Evolutionary conservation across 2,888 invertebrate genomes (phyloP).

Genomic region (Argyra leucocephala): DNA sequence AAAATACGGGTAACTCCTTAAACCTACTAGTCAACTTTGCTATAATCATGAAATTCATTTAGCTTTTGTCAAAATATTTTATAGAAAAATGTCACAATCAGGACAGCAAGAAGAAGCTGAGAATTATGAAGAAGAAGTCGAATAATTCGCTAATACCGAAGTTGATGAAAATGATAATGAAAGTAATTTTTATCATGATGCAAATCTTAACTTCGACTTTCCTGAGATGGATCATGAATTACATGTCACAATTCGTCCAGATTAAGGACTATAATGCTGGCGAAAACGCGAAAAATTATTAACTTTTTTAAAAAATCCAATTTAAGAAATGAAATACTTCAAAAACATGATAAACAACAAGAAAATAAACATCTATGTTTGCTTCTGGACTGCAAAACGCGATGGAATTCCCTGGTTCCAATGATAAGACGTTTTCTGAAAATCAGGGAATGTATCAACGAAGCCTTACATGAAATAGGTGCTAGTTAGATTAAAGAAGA

Average conservation of each 20-base stretch:
- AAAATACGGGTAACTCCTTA: background rate
- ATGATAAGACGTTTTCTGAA: constrained; percentile 8
- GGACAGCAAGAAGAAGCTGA: constrained; percentile 5
- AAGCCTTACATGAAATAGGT: background rate
- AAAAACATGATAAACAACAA: constrained; percentile 17
- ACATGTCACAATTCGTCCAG: constrained; percentile 7
- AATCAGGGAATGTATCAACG: background rate
- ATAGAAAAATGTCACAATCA: constrained; percentile 8
- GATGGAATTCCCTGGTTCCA: constrained; percentile 19
- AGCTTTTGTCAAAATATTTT: constrained; percentile 7
- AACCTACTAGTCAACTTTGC: background rate
- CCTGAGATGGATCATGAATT: background rate
- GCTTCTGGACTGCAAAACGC: constrained; percentile 21
- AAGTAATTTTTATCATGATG: constrained; percentile 7
- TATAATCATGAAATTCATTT: background rate
- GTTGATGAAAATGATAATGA: background rate
- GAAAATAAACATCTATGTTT: constrained; percentile 17
- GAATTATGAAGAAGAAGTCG: constrained; percentile 4
- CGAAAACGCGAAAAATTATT: constrained; percentile 17
- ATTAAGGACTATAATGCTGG: background rate
- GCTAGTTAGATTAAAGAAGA: background rate
- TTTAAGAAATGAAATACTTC: constrained; percentile 18
- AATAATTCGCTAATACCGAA: constrained; percentile 2
- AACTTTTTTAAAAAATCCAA: constrained; percentile 19
- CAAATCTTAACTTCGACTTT: constrained; percentile 7